Base-by-base conservation (phyloP, 1,140 invertebrate genomes). In the Leptoteleia sp. region DNA sequence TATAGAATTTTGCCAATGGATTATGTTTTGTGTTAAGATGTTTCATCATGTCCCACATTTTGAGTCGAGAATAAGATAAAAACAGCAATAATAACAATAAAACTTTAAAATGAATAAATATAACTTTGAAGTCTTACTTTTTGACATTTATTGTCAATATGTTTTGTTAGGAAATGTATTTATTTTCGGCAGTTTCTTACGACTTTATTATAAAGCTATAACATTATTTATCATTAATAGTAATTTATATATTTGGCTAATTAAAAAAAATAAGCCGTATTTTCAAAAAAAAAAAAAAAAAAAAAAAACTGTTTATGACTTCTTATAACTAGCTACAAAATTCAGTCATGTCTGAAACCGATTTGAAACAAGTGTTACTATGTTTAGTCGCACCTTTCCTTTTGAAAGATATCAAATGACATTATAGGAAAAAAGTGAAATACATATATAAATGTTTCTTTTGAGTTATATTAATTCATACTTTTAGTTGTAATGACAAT, bases 311-410 rank as follows among this genome's bases (percentile, higher is more conserved):
- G n/a, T n/a, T n/a, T n/a, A n/a, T n/a, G n/a, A 31, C 35, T 71
- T 61, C 31, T 7, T 22, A 15, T 12, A 55, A 29, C 15, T 31
- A 79, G 13, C 45, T 62, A 70, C 43, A 79, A 72, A 84, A 80
- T 88, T 87, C 84, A 87, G 86, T 88, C 84, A 82, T 59, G 84
- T 86, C 84, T 81, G 65, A 85, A n/a, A 84, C 83, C 76, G 77
- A 86, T 81, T 65, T 81, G 35, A 73, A 79, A 79, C 81, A 85
- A 79, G 79, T 80, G 77, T 70, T 55, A 54, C 62, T 73, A 76
- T 45, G 43, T 72, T 68, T 68, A 79, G 76, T 67, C 6, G 59
- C 31, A 64, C 64, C 73, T 73, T 73, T 64, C 65, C 45, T 55
- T 38, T 33, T 76, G 64, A 70, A 79, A 79, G 67, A 76, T 83